Evolutionary conservation across 2,113 vertebrate genomes (phyloP).

Genomic region (Muscicapa adusta): DNA sequence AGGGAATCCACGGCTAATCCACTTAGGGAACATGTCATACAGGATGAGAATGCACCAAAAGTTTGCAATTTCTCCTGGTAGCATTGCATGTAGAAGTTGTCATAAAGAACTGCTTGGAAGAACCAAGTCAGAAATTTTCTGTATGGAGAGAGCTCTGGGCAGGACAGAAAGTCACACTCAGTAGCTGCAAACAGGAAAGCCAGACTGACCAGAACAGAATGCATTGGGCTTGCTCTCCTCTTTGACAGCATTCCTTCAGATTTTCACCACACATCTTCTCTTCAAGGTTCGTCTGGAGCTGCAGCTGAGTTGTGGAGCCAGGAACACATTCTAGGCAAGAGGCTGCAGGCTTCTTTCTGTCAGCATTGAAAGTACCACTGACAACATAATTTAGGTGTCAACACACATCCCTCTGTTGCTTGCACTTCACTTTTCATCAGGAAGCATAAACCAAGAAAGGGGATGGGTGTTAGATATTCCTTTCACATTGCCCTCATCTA

Average conservation of each 20-base stretch:
- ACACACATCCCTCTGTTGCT: neutral
- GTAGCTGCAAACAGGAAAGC: fast-evolving
- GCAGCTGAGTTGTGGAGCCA: neutral
- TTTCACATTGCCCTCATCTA: neutral
- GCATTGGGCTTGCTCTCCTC: neutral
- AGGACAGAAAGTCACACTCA: neutral
- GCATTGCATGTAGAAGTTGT: neutral
- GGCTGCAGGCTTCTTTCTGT: neutral
- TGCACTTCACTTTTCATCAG: neutral
- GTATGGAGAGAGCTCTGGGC: neutral
- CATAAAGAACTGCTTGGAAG: neutral
- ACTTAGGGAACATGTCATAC: neutral
- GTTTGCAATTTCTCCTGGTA: neutral
- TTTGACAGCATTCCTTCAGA: neutral
- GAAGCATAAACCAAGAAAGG: neutral
- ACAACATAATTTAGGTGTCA: neutral
- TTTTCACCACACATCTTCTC: neutral
- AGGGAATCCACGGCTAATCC: neutral
- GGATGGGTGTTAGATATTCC: neutral
- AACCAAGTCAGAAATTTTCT: neutral
- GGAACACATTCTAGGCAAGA: neutral
- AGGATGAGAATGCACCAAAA: neutral
- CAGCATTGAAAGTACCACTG: neutral
- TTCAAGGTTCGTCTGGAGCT: neutral
- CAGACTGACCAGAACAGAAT: neutral